A percentile compares a stretch with the other conserved stretches of the same genome.
phyloP scores from a whole-genome alignment of 2,797 vertebrate genomes.

The Fratercula arctica region DNA sequence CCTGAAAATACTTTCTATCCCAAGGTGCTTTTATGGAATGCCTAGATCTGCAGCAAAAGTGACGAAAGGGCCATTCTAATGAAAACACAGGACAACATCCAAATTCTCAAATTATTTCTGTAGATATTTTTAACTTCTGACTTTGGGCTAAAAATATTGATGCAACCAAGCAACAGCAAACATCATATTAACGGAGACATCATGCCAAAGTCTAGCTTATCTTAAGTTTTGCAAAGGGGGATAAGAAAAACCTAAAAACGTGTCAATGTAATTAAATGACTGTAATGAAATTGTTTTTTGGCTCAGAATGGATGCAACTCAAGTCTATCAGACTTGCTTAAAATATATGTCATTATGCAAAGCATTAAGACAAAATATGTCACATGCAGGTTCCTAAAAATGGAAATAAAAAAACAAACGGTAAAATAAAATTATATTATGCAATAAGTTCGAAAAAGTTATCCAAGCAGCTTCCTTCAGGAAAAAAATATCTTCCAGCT shows the following conservation, averaged over 20 bases:
- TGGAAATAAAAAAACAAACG: accelerated
- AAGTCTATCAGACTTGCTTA: background rate
- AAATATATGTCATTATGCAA: background rate
- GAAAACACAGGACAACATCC: background rate
- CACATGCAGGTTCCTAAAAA: background rate
- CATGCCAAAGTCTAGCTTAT: background rate
- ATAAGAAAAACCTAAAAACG: background rate
- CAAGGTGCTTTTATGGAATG: background rate
- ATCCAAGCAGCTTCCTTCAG: background rate
- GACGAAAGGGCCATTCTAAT: background rate
- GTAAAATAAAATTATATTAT: background rate
- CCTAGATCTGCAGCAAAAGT: background rate
- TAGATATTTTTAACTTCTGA: background rate
- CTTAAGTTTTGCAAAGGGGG: background rate
- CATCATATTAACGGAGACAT: background rate
- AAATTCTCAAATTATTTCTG: background rate
- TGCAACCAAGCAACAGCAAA: background rate
- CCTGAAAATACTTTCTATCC: background rate
- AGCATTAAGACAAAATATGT: background rate
- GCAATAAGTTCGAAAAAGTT: background rate
- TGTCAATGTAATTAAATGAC: background rate
- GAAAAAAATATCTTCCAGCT: background rate
- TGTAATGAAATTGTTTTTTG: background rate
- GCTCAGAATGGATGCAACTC: background rate
- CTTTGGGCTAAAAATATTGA: background rate